phyloP scores from a whole-genome alignment of 2,113 vertebrate genomes.

The Cynopterus brachyotis region DNA sequence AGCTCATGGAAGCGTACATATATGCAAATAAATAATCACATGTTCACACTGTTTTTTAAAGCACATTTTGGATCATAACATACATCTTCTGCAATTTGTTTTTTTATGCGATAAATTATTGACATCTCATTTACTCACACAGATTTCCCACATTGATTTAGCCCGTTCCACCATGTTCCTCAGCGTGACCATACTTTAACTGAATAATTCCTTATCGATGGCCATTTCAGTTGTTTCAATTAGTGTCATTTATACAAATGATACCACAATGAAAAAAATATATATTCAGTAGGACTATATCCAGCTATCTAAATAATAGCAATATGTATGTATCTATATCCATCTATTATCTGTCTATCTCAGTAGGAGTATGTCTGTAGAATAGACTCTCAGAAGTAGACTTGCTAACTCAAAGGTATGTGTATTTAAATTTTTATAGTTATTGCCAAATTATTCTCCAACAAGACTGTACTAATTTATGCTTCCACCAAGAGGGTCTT shows the following conservation, averaged over 20 bases:
- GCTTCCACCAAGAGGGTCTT: accelerated
- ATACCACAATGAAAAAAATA: not conserved
- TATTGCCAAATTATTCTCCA: not conserved
- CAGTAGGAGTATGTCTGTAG: not conserved
- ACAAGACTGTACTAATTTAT: not conserved
- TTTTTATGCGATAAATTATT: not conserved
- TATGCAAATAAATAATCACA: not conserved
- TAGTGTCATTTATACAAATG: not conserved
- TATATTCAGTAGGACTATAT: not conserved
- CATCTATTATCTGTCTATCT: not conserved
- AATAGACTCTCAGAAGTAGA: not conserved
- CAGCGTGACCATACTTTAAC: not conserved
- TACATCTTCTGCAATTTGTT: not conserved
- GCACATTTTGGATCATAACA: not conserved
- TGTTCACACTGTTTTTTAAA: not conserved
- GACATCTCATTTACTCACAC: not conserved
- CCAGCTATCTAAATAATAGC: not conserved
- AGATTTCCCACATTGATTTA: not conserved
- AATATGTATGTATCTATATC: not conserved
- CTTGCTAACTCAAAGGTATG: not conserved
- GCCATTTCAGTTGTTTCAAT: not conserved
- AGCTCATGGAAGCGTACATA: not conserved
- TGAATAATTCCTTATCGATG: not conserved
- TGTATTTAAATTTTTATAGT: not conserved
- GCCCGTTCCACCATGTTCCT: not conserved